Evolutionary conservation across 2,113 vertebrate genomes (phyloP), one percentile per base, ranked within the genome.

Genomic region (Odocoileus virginianus): DNA sequence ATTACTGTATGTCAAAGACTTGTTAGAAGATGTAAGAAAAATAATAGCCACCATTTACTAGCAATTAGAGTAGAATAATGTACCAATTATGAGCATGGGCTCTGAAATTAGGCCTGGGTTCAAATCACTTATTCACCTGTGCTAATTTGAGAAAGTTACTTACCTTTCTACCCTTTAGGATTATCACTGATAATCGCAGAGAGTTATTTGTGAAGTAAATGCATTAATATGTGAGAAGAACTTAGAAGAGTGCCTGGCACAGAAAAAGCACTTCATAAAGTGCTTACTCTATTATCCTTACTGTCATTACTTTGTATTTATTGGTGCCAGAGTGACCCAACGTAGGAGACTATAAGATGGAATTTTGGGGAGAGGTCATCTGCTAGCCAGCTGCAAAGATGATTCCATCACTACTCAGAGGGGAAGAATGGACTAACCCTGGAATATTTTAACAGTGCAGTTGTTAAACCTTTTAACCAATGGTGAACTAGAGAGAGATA

Each of bases 1-100:
- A 71, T 52, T 78, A 40, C 45, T 28, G 17, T 89, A 40, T n/a
- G 21, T 93, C 71, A 91, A 85, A 71, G 23, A 50, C 27, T 79
- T 91, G 13, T 87, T 87, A 64, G 50, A 89, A 91, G 61, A 87
- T 47, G 50, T 16, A 92, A 87, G 91, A 97, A 83, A 96, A 87
- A 71, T 79, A 94, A 94, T 43, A 96, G 76, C 64, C n/a, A 90
- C 30, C 45, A 89, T 50, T 96, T 93, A 79, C 40, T 79, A 84
- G 30, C 43, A 97, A 76, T 94, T 84, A 67, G n/a, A 90, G 76
- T 36, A 57, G 89, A 95, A 81, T 76, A 90, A 64, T 21, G 14
- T 57, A 82, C n/a, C 25, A 1, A 87, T 93, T 84, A 45, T 87
- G 28, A 95, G 43, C 54, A 89, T 3, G 5, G 36, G 40, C 61